Base-by-base conservation (phyloP, 2,888 invertebrate species). In the Stomorhina lunata region DNA sequence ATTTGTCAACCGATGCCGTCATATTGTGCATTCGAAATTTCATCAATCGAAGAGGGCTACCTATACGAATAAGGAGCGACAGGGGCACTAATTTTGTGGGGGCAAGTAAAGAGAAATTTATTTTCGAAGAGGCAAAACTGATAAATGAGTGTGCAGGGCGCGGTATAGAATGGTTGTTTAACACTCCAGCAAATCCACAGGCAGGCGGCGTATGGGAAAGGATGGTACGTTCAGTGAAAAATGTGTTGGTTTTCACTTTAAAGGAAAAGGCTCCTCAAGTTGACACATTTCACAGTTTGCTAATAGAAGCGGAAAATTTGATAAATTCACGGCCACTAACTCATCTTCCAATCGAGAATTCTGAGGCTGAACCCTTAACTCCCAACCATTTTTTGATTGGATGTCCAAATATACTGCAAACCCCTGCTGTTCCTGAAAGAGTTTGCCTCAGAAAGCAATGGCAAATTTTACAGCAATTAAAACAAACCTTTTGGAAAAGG, bases 141-240 rank as follows among this genome's bases (percentile, higher is more conserved):
- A n/a, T n/a, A n/a, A n/a, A n/a, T n/a, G n/a, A n/a, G n/a, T n/a
- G n/a, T n/a, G n/a, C n/a, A n/a, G n/a, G n/a, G n/a, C n/a, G n/a
- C n/a, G n/a, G n/a, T n/a, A n/a, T n/a, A n/a, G n/a, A n/a, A n/a
- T 81, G 81, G 81, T 1, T 76, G 10, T 84, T 84, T 17, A 85
- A 84, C 25, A 50, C 71, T 2, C 77, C 83, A 2, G 73, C 53
- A 7, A 73, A 83, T 37, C 84, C 84, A 12, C 69, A 73, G 4
- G 65, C 79, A 15, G 79, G 79, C 4, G 84, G 81, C 1, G 66
- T 55, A 25, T 82, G 82, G 84, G 84, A 84, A 37, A 6, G 84
- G 15, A 53, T 84, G 57, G 65, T 85, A 6, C 69, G 53, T n/a
- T 29, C 78, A 50, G 73, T 83, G 0, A 84, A 83, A 37, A 73